Evolutionary conservation across 2,888 invertebrate genomes (phyloP), one percentile per base, ranked within the genome.

Genomic region (Cinara cedri): DNA sequence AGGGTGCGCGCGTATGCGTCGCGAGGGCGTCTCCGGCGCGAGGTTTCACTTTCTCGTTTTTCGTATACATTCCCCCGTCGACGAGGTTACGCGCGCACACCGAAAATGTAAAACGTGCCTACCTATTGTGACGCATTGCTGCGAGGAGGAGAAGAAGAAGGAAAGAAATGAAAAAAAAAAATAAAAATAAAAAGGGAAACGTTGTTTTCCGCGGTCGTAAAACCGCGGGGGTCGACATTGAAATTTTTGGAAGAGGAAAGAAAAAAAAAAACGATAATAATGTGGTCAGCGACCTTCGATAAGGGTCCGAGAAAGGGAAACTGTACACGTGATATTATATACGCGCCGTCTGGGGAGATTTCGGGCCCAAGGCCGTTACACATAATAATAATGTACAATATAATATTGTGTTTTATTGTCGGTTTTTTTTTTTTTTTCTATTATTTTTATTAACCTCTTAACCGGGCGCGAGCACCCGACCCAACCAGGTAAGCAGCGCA

Each of bases 151-250:
- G 55, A 34, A 34, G 34, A 4, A 6, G 34, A 34, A 4, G 34
- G 34, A 34, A 6, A 66, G 66, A 57, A 68, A 57, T n/a, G n/a
- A n/a, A n/a, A n/a, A n/a, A n/a, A n/a, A 26, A 66, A 76, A 66
- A 66, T 57, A n/a, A n/a, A n/a, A n/a, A n/a, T n/a, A n/a, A n/a
- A n/a, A n/a, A n/a, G n/a, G n/a, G n/a, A n/a, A n/a, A n/a, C n/a
- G n/a, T n/a, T n/a, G n/a, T 11, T 76, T 76, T 76, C 76, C 76
- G 76, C 57, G 26, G 76, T 76, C 76, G 46, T 76, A 76, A 68
- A 68, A 76, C 76, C 66, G n/a, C 57, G 76, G 76, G 66, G 66
- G 76, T 57, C 70, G 78, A 78, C 78, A 78, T 78, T 76, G 76
- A 76, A 76, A 76, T 76, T 68, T 76, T 57, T 26, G 49, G n/a